These are phyloP conservation scores for Noctilio leporinus DNA, from an alignment of 2,113 vertebrate genomes.

Conservation along the genomic window DNA sequence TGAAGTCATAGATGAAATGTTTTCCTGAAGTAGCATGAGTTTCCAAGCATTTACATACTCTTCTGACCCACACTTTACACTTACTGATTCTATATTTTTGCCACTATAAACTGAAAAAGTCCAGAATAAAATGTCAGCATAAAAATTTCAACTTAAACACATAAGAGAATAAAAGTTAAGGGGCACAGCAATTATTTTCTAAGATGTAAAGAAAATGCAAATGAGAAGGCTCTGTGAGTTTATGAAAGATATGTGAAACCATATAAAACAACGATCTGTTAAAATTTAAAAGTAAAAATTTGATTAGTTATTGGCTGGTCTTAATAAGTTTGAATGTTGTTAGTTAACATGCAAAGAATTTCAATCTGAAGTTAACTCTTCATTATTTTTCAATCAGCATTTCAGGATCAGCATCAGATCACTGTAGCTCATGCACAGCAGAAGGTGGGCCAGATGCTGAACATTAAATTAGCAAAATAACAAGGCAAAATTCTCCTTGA, in stretches of 20 bases:
- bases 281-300: constrained; percentile 53
- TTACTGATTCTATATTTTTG: constrained; percentile 25
- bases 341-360: constrained; percentile 31
- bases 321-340: constrained; percentile 50
- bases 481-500: constrained; percentile 27
- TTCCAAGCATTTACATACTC: constrained; percentile 25
- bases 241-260: constrained; percentile 39
- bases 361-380: constrained; percentile 40
- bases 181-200: constrained; percentile 46
- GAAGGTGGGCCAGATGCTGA: constrained; percentile 42
- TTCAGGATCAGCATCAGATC: constrained; percentile 11
- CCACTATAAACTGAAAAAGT: neutral
- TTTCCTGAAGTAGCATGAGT: constrained; percentile 3
- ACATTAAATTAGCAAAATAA: constrained; percentile 53
- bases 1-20: neutral
- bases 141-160: constrained; percentile 1
- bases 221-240: constrained; percentile 23
- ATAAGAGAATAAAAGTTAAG: neutral
- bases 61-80: neutral
- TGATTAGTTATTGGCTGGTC: constrained; percentile 44
- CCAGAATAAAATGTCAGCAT: constrained; percentile 1
- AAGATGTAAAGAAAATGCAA: constrained; percentile 56
- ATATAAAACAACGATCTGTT: constrained; percentile 25
- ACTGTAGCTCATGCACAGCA: neutral
- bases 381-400: constrained; percentile 57